A percentile compares a stretch with the other conserved stretches of the same genome.
phyloP scores from a whole-genome alignment of 2,888 invertebrate genomes.

The Callyntrura sp. region DNA sequence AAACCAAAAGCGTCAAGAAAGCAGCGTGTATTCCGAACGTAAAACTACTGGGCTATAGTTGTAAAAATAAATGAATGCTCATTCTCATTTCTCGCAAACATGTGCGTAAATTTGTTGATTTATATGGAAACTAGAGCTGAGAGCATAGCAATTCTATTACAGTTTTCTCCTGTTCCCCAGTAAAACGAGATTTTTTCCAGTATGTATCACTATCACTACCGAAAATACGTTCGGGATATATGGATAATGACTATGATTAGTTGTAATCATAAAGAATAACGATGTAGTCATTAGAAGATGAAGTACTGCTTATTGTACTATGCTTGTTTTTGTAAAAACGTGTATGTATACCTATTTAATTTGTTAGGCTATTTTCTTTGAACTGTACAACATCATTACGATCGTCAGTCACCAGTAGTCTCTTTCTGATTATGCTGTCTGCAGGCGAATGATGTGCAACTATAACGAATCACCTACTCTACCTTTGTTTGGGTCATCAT shows the following conservation, averaged over 20 bases:
- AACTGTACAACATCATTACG: too few species aligned
- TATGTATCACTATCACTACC: neutral
- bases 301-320: too few species aligned
- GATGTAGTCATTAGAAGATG: too few species aligned
- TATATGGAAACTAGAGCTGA: neutral
- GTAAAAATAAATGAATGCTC: neutral
- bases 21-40: neutral
- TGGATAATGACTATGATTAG: constrained; percentile 2
- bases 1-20: constrained; percentile 30
- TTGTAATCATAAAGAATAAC: neutral
- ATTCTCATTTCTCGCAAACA: neutral
- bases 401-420: too few species aligned
- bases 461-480: too few species aligned
- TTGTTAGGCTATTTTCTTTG: too few species aligned
- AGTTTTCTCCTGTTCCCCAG: neutral
- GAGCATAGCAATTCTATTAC: neutral
- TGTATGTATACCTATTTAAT: too few species aligned
- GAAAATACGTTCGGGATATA: neutral
- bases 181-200: too few species aligned
- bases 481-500: too few species aligned
- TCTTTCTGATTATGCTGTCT: too few species aligned
- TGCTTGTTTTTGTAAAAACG: too few species aligned
- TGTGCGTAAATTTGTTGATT: neutral
- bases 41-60: neutral
- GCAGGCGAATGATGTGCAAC: too few species aligned